Conservation (phyloP, 2,113 vertebrate genomes). For the Pachypanchax playfairii region DNA sequence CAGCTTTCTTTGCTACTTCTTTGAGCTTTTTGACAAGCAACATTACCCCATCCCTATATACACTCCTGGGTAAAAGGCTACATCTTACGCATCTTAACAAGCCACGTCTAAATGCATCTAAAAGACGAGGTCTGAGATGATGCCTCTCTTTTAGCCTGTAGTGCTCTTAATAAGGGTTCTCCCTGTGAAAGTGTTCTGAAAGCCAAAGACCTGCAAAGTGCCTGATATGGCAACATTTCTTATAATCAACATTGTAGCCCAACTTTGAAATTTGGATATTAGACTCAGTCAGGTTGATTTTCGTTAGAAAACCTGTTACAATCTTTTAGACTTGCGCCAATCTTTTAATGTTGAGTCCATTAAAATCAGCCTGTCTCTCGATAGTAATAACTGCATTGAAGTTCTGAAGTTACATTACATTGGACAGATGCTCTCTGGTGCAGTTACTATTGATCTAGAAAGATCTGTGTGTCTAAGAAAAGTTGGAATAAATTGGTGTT, state of each 20-base stretch:
- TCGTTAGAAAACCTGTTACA: conserved; percentile 9
- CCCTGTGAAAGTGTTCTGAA: conserved; percentile 56
- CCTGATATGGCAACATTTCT: conserved; percentile 65
- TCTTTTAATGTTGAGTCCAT: conserved; percentile 2
- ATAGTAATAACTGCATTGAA: conserved; percentile 15
- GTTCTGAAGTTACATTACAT: conserved; percentile 15
- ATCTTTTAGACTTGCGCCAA: neutral
- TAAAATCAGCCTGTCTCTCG: neutral
- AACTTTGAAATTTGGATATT: conserved; percentile 10
- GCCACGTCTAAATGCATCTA: conserved; percentile 25
- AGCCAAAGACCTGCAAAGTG: conserved; percentile 79
- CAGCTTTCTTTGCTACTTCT: conserved; percentile 10
- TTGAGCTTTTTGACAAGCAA: conserved; percentile 11
- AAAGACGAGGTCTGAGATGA: conserved; percentile 41
- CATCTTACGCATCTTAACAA: conserved; percentile 31
- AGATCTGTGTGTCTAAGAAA: conserved; percentile 12
- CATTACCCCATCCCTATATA: conserved; percentile 17
- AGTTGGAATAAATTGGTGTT: conserved; percentile 2
- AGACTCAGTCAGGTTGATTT: conserved; percentile 6
- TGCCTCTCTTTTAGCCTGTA: conserved; percentile 63
- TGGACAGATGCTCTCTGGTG: conserved; percentile 17
- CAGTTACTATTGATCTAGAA: conserved; percentile 5
- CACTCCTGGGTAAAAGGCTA: conserved; percentile 19
- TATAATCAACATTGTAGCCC: conserved; percentile 14
- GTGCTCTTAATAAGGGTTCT: conserved; percentile 70